phyloP scores from a whole-genome alignment of 1,140 invertebrate genomes.

The Sesamia nonagrioides region DNA sequence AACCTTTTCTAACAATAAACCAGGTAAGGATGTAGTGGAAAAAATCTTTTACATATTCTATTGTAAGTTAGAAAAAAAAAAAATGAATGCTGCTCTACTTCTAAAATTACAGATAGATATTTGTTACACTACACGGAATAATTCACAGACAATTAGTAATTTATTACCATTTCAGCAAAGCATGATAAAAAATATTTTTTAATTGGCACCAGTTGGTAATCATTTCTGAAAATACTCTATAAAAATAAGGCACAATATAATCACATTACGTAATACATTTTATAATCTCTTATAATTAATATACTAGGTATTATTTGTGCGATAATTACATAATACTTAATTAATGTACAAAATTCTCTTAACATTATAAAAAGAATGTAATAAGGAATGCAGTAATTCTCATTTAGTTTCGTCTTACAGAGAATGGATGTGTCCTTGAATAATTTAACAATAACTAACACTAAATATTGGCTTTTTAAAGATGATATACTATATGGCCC shows the following conservation, averaged over 20 bases:
- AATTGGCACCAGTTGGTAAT: constrained; percentile 80
- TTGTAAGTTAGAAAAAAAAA: background rate
- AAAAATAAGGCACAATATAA: constrained; percentile 72
- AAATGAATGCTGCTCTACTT: constrained; percentile 16
- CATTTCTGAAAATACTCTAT: constrained; percentile 56
- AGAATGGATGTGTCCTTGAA: background rate
- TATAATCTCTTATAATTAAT: constrained; percentile 63
- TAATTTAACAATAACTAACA: background rate
- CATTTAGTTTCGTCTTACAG: constrained; percentile 33
- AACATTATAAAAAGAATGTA: constrained; percentile 44
- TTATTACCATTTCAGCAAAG: constrained; percentile 2
- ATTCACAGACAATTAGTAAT: constrained; percentile 4
- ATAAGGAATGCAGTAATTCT: constrained; percentile 59
- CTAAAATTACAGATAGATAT: constrained; percentile 34
- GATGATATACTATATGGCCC: too few species aligned
- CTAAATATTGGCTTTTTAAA: background rate
- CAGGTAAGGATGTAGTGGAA: background rate
- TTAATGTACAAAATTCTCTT: constrained; percentile 51
- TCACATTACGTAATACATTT: constrained; percentile 64
- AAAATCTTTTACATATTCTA: background rate
- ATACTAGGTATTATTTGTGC: constrained; percentile 57
- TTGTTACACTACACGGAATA: constrained; percentile 1
- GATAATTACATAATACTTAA: constrained; percentile 52
- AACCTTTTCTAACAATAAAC: background rate
- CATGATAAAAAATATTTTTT: constrained; percentile 56